Percentiles rank a stretch among this genome's conserved stretches.
Evolutionary conservation across 2,888 invertebrate species (phyloP).

Genomic region (Isotomurus palustris): DNA sequence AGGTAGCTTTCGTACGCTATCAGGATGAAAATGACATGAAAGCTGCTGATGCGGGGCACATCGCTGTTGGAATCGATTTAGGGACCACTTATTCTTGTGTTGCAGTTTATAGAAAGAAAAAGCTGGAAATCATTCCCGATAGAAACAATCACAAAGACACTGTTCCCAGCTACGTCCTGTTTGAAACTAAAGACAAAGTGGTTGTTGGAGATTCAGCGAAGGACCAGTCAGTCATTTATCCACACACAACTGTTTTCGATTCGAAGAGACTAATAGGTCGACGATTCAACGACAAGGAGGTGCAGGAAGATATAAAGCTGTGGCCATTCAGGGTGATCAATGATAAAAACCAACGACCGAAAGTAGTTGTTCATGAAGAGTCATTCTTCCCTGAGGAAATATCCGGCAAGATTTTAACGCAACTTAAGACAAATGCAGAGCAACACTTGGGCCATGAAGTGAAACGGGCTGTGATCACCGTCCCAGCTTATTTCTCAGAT

Average conservation of each 20-base stretch:
- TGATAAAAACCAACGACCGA: slow-evolving; percentile 51
- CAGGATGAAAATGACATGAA: background rate
- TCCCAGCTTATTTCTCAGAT: slow-evolving; percentile 72
- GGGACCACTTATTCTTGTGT: slow-evolving; percentile 6
- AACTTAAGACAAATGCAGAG: slow-evolving; percentile 12
- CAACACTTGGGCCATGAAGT: slow-evolving; percentile 3
- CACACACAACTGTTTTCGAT: slow-evolving; percentile 72
- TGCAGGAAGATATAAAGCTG: slow-evolving; percentile 73
- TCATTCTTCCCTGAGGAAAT: slow-evolving; percentile 16
- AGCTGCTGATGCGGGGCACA: background rate
- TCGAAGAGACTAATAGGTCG: slow-evolving; percentile 80
- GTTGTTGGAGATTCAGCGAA: slow-evolving; percentile 25
- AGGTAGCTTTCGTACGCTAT: background rate
- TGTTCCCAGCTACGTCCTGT: slow-evolving; percentile 25
- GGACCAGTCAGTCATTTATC: slow-evolving; percentile 55
- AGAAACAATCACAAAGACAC: background rate
- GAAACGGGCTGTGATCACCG: slow-evolving; percentile 56
- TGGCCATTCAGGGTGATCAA: slow-evolving; percentile 75
- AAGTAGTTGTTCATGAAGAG: slow-evolving; percentile 7
- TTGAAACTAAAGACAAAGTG: slow-evolving; percentile 45
- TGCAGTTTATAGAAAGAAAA: background rate
- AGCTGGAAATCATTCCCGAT: background rate
- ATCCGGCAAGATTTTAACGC: slow-evolving; percentile 8
- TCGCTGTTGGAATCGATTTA: slow-evolving; percentile 6
- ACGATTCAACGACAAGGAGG: slow-evolving; percentile 69